Percentiles rank a stretch among this genome's conserved stretches.
Evolutionary conservation across 2,888 invertebrate species (phyloP).

Genomic region (Alcis repandata): DNA sequence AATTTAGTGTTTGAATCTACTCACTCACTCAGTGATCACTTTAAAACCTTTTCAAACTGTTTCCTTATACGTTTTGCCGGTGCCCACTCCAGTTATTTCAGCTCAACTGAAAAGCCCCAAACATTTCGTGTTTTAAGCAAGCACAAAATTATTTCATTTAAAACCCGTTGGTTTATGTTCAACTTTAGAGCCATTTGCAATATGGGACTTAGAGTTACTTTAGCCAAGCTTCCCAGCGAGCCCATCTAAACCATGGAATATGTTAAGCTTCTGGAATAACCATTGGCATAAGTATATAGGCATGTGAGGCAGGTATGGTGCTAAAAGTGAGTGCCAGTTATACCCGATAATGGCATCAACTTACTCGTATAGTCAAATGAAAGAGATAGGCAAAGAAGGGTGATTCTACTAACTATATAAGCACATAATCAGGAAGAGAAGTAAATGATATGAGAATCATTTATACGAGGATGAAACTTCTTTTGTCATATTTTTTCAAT

Average conservation of each 20-base stretch:
- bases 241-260: neutral
- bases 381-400: too few relatives aligned
- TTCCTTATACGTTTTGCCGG: neutral
- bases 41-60: neutral
- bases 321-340: too few relatives aligned
- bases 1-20: too few relatives aligned
- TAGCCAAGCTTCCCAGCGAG: neutral
- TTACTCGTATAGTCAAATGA: too few relatives aligned
- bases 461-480: too few relatives aligned
- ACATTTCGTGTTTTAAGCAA: constrained; percentile 12
- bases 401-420: too few relatives aligned
- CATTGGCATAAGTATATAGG: neutral
- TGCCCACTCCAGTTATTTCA: neutral
- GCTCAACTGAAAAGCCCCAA: neutral
- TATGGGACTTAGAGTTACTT: constrained; percentile 35
- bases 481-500: too few relatives aligned
- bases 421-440: too few relatives aligned
- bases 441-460: too few relatives aligned
- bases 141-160: constrained; percentile 24
- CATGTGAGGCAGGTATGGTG: too few relatives aligned
- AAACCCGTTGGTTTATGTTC: constrained; percentile 32
- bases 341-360: too few relatives aligned
- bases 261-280: neutral
- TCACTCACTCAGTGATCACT: neutral
- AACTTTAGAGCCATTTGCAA: constrained; percentile 37